Evolutionary conservation across 2,888 invertebrate genomes (phyloP), one percentile per base, ranked within the genome.

Genomic region (Temnothorax unifasciatus): DNA sequence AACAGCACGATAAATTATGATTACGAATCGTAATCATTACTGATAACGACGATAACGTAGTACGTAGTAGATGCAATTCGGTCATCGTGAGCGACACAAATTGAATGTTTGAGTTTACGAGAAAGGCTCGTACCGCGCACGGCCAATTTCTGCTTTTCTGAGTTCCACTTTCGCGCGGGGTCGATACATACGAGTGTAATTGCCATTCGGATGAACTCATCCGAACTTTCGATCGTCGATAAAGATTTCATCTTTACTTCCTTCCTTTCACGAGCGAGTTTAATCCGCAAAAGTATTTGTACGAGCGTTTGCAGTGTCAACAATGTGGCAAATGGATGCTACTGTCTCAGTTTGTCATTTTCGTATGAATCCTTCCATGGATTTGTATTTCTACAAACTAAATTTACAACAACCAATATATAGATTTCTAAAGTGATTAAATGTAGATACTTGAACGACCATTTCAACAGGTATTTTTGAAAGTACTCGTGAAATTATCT

Each of bases 1-100:
- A 76, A 5, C 6, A 13, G 25, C 61, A n/a, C 44, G 34, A 29
- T 47, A 83, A 68, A 57, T 54, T 83, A 75, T 54, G 74, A 82
- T 86, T 86, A 74, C 64, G 21, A 71, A 73, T 75, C 57, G 59
- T 59, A 25, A 86, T 54, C 73, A 61, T 52, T 61, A 9, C 21
- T 47, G 15, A 50, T 8, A 25, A 47, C 29, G 3, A n/a, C 41
- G 15, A 50, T 8, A 25, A 47, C 29, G 3, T 29, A 3, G 29
- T 3, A 41, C 29, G 29, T 29, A 29, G 29, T 29, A 29, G 29
- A 29, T 63, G 57, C 52, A 63, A 52, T 76, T 83, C 59, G 11
- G 21, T 2, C n/a, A 18, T n/a, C 11, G 25, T 50, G 18, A 38
- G 4, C 8, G 8, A 41, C 11, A n/a, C 25, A 57, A 73, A 57